Evolutionary conservation across 2,888 invertebrate genomes (phyloP).

Genomic region (Tinea semifulvella): DNA sequence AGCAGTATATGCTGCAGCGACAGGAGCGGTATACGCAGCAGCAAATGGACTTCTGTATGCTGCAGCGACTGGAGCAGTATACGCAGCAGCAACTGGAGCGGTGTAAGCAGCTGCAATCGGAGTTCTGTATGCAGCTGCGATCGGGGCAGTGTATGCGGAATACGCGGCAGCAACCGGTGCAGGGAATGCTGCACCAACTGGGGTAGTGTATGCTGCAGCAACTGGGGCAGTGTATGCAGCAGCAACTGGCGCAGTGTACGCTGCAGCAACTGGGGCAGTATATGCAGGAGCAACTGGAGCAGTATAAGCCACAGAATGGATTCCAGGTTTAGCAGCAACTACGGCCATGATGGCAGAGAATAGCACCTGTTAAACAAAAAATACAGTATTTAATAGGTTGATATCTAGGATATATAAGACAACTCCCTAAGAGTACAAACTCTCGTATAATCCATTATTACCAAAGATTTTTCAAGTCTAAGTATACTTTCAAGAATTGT

Average conservation of each 20-base stretch:
- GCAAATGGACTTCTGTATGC: slow-evolving; percentile 29
- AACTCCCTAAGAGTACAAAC: no score
- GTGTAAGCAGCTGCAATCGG: slow-evolving; percentile 24
- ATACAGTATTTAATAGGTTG: no score
- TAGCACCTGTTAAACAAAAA: slow-evolving; percentile 32
- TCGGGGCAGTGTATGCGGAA: slow-evolving; percentile 27
- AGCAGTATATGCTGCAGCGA: slow-evolving; percentile 29
- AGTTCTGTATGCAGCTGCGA: slow-evolving; percentile 22
- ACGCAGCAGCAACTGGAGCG: slow-evolving; percentile 27
- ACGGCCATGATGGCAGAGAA: slow-evolving; percentile 43
- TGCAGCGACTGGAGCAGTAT: slow-evolving; percentile 24
- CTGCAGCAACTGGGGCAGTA: slow-evolving; percentile 28
- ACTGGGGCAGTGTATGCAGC: slow-evolving; percentile 37
- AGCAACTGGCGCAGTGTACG: slow-evolving; percentile 35
- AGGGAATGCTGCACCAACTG: slow-evolving; percentile 49
- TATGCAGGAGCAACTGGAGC: slow-evolving; percentile 26
- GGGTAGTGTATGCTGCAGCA: slow-evolving; percentile 43
- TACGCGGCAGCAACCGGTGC: slow-evolving; percentile 33
- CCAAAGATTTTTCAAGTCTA: no score
- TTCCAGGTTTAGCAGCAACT: slow-evolving; percentile 51
- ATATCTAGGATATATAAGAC: no score
- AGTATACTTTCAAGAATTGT: no score
- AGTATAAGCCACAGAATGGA: slow-evolving; percentile 35
- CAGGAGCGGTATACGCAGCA: slow-evolving; percentile 29
- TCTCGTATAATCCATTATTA: no score